Percentiles rank a stretch among this genome's conserved stretches.
Conservation (phyloP, 2,113 vertebrate species). For the Corythaeola cristata region DNA sequence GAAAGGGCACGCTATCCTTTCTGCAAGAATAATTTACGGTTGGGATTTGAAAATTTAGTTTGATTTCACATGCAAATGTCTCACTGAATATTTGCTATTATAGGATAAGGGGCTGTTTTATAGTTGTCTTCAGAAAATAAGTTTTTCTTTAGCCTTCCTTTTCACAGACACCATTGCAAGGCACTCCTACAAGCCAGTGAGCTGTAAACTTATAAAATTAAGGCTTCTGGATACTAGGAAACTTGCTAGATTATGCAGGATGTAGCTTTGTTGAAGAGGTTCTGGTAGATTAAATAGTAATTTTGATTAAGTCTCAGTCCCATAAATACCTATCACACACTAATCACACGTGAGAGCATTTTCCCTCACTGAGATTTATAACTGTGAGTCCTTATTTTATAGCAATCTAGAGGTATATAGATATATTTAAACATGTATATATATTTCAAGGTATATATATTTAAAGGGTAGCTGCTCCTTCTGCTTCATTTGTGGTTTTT, state of each 20-base stretch:
- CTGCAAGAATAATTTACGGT: neutral
- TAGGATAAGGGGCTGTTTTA: neutral
- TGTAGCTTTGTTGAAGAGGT: neutral
- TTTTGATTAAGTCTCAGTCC: neutral
- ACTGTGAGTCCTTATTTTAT: neutral
- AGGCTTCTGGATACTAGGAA: neutral
- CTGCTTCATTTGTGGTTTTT: neutral
- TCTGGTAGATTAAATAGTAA: neutral
- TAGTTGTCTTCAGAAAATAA: neutral
- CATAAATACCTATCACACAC: neutral
- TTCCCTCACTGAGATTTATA: neutral
- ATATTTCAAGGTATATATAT: neutral
- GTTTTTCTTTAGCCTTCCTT: neutral
- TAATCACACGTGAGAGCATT: neutral
- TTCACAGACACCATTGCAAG: neutral
- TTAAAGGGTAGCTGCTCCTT: neutral
- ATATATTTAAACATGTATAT: neutral
- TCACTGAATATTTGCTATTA: neutral
- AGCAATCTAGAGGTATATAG: neutral
- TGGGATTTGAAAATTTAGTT: neutral
- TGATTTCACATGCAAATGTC: neutral
- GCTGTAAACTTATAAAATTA: neutral
- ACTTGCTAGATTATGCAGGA: neutral
- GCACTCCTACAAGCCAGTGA: neutral
- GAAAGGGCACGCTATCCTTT: fast-evolving